Conservation (phyloP, 2,888 invertebrate genomes). For the Clistopyga incitator region DNA sequence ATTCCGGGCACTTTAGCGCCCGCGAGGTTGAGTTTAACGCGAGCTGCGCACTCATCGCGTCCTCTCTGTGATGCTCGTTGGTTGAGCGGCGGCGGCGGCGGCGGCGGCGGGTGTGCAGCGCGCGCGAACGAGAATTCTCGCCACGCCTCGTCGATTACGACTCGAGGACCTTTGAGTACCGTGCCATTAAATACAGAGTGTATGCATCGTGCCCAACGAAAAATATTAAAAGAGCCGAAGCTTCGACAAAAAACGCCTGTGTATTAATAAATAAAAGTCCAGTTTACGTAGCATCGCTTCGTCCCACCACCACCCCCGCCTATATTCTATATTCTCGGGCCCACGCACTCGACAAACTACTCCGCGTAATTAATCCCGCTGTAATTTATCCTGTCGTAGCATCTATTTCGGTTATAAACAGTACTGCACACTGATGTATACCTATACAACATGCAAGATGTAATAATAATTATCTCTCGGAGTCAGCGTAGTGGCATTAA, state of each 20-base stretch:
- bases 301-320: background rate
- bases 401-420: conserved; percentile 19
- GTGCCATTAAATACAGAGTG: background rate
- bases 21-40: conserved; percentile 57
- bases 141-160: conserved; percentile 32
- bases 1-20: conserved; percentile 65
- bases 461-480: conserved; percentile 41
- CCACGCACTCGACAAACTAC: conserved; percentile 34
- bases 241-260: background rate
- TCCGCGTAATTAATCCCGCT: conserved; percentile 45
- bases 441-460: conserved; percentile 5
- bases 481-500: conserved; percentile 17
- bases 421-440: background rate
- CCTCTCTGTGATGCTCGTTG: background rate
- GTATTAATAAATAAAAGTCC: conserved; percentile 21
- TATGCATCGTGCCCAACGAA: conserved; percentile 5
- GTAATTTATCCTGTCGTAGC: conserved; percentile 49
- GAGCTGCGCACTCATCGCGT: conserved; percentile 47
- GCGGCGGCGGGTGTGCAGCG: background rate
- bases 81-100: too few relatives aligned
- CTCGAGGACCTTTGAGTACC: conserved; percentile 26
- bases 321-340: conserved; percentile 9
- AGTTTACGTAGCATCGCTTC: conserved; percentile 5
- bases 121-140: conserved; percentile 41
- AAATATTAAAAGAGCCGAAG: conserved; percentile 22